Percentiles rank a stretch among this genome's conserved stretches.
phyloP scores from a whole-genome alignment of 2,113 vertebrate species.

The Charadrius vociferus region DNA sequence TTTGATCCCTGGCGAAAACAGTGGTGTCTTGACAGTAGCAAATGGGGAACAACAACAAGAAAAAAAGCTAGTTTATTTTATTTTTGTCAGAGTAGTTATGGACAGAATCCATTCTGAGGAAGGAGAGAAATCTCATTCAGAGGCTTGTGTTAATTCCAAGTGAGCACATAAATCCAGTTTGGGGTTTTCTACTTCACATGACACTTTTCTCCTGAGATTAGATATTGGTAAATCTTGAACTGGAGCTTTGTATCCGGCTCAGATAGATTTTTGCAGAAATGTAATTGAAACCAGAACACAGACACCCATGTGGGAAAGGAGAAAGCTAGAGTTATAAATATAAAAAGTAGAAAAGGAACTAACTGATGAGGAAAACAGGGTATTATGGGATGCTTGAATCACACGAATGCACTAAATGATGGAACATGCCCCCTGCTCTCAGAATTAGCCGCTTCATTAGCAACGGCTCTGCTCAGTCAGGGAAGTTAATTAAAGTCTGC shows the following conservation, averaged over 20 bases:
- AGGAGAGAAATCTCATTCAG: conserved; percentile 36
- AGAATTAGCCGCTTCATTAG: conserved; percentile 64
- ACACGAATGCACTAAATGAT: conserved; percentile 13
- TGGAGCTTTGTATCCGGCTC: neutral
- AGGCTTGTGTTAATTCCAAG: conserved; percentile 39
- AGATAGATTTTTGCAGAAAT: conserved; percentile 35
- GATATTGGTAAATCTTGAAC: conserved; percentile 38
- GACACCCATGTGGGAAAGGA: neutral
- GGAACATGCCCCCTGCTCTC: conserved; percentile 51
- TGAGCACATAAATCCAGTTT: conserved; percentile 37
- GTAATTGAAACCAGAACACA: conserved; percentile 6
- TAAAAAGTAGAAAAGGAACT: neutral
- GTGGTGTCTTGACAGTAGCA: conserved; percentile 8
- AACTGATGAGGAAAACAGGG: neutral
- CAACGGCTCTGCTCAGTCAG: conserved; percentile 43
- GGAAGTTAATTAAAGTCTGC: conserved; percentile 70
- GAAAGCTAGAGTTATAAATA: neutral
- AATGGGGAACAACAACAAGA: neutral
- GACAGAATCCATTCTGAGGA: conserved; percentile 10
- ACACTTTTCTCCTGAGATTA: conserved; percentile 15
- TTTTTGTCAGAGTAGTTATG: neutral
- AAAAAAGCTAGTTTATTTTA: neutral
- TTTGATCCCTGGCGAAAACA: neutral
- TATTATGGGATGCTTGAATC: neutral
- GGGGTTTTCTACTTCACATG: neutral